Evolutionary conservation across 2,797 vertebrate species (phyloP).

Genomic region (Remorina albescens): DNA sequence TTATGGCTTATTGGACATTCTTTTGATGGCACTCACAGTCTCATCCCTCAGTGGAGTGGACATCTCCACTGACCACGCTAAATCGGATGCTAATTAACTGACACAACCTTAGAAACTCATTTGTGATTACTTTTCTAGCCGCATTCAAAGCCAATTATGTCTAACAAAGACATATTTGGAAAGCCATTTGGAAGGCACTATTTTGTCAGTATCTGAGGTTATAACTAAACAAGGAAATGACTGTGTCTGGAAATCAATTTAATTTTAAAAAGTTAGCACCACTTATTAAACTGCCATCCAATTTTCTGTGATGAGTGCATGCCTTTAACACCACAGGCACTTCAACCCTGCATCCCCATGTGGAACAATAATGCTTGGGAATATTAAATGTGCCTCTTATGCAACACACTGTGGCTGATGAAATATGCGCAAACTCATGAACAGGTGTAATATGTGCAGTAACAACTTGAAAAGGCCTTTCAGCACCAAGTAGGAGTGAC

Average conservation of each 20-base stretch:
- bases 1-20: conserved; percentile 20
- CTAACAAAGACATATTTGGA: conserved; percentile 65
- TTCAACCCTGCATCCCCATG: conserved; percentile 3
- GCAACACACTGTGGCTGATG: conserved; percentile 43
- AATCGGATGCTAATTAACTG: conserved; percentile 74
- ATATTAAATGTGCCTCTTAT: conserved; percentile 41
- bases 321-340: conserved; percentile 34
- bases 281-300: conserved; percentile 47
- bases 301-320: conserved; percentile 42
- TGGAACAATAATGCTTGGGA: conserved; percentile 36
- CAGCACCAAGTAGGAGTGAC: conserved; percentile 31
- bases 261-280: conserved; percentile 46
- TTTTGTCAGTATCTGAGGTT: conserved; percentile 35
- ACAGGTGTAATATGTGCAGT: conserved; percentile 54
- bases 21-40: conserved; percentile 23
- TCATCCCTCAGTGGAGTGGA: conserved; percentile 27
- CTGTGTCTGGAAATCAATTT: conserved; percentile 45
- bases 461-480: conserved; percentile 51
- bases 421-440: conserved; percentile 62
- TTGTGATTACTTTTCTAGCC: conserved; percentile 57
- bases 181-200: conserved; percentile 59
- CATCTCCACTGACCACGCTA: conserved; percentile 66
- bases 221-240: conserved; percentile 51
- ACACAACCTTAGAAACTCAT: conserved; percentile 60
- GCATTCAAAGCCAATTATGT: conserved; percentile 57